phyloP scores from a whole-genome alignment of 2,113 vertebrate species.

The Poecile atricapillus region DNA sequence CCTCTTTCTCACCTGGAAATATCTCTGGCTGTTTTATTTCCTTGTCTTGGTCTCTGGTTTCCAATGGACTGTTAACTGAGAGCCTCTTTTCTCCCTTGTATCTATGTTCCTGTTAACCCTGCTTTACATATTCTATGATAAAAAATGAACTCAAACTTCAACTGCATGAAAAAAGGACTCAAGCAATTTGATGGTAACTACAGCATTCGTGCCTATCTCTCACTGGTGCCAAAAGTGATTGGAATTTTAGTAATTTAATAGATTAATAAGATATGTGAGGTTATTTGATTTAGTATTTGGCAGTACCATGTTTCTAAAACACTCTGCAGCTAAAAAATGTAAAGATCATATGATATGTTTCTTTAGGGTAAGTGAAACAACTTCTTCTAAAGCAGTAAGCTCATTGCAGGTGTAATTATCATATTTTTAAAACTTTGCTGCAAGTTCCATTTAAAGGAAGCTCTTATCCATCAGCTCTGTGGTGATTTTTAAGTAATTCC shows the following conservation, averaged over 20 bases:
- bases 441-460: neutral
- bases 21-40: neutral
- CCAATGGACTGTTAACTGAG: neutral
- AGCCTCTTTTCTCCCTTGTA: neutral
- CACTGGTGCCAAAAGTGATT: conserved; percentile 8
- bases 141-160: conserved; percentile 3
- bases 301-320: neutral
- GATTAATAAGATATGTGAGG: neutral
- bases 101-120: neutral
- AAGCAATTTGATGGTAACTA: neutral
- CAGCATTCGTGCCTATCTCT: neutral
- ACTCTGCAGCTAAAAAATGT: neutral
- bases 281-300: conserved; percentile 8
- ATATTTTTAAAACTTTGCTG: neutral
- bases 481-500: conserved; percentile 2
- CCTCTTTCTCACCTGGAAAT: conserved; percentile 1
- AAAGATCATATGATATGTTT: neutral
- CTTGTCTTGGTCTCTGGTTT: neutral
- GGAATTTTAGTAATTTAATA: conserved; percentile 10
- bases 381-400: neutral
- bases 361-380: neutral
- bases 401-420: neutral
- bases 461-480: neutral
- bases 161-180: neutral
- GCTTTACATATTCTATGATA: neutral